Evolutionary conservation across 2,113 vertebrate genomes (phyloP).

Genomic region (Heloderma charlesbogerti): DNA sequence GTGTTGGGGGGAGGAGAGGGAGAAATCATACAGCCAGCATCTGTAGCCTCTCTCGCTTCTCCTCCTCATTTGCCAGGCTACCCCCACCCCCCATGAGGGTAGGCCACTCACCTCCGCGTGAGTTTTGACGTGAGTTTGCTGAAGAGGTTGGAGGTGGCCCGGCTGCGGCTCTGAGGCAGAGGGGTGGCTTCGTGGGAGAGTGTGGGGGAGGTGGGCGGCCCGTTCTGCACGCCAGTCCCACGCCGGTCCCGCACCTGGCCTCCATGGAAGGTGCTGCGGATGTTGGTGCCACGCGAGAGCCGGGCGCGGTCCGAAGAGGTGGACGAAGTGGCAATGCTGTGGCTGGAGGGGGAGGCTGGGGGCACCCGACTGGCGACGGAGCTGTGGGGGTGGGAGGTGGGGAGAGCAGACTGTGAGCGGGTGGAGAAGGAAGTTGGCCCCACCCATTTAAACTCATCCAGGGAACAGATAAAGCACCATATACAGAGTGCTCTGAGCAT

Average conservation of each 20-base stretch:
- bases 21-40: not conserved
- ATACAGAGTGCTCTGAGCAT: not conserved
- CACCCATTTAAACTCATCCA: not conserved
- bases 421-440: too few relatives aligned
- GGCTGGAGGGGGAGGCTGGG: constrained; percentile 74
- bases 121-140: constrained; percentile 95
- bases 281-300: constrained; percentile 87
- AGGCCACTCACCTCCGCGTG: constrained; percentile 87
- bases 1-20: not conserved
- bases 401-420: accelerated
- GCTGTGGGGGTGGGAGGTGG: constrained; percentile 58
- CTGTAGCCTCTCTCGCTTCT: accelerated
- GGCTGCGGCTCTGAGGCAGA: constrained; percentile 83
- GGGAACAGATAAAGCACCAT: not conserved
- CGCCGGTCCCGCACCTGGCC: constrained; percentile 92
- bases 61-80: not conserved
- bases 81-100: accelerated
- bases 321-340: constrained; percentile 85
- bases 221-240: constrained; percentile 80
- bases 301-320: constrained; percentile 84
- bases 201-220: constrained; percentile 86
- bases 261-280: constrained; percentile 93
- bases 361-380: constrained; percentile 70
- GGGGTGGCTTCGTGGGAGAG: constrained; percentile 85
- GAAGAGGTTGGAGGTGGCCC: constrained; percentile 90